Base-by-base conservation (phyloP, 2,888 invertebrate species). In the Apodemia zela region DNA sequence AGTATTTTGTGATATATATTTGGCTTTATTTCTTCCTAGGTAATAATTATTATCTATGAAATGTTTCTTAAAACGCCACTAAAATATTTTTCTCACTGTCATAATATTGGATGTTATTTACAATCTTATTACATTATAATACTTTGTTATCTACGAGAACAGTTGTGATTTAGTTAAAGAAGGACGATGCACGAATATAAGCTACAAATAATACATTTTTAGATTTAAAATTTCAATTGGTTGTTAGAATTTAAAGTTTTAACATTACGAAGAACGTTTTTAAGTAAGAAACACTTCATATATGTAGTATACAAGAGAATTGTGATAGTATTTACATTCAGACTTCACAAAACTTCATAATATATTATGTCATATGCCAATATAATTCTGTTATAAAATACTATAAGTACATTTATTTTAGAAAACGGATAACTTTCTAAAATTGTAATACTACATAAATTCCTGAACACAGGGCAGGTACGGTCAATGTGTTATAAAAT, bases 401-500 rank as follows among this genome's bases (percentile, higher is more conserved):
- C 58, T 42, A 62, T 65, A 57, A 51, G 57, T 62, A 64, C 57
- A 60, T 29, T 49, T 58, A 64, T 45, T 51, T 45, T 59, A 59
- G 62, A 63, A 60, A 51, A 62, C 61, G 60, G 64, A 62, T 63
- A 67, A 65, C 57, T 65, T 65, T 65, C 59, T 47, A 64, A 64
- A 58, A 42, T 58, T 63, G 63, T 69, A 69, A 69, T 73, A 71
- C 68, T 71, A 70, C 69, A 67, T 35, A 35, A 35, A 38, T 70
- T 89, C 89, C 88, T 87, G 87, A 89, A 89, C 84, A 85, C 90
- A 89, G 87, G 88, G 85, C 90, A 90, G 90, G 90, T 90, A 90
- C 89, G 74, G 82, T 83, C 81, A 84, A 80, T 80, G 81, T 80
- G 76, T 80, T 76, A 75, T 54, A 54, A 21, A 54, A 21, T 54